Evolutionary conservation across 1,140 invertebrate genomes (phyloP).

Genomic region (Thaumetopoea pityocampa): DNA sequence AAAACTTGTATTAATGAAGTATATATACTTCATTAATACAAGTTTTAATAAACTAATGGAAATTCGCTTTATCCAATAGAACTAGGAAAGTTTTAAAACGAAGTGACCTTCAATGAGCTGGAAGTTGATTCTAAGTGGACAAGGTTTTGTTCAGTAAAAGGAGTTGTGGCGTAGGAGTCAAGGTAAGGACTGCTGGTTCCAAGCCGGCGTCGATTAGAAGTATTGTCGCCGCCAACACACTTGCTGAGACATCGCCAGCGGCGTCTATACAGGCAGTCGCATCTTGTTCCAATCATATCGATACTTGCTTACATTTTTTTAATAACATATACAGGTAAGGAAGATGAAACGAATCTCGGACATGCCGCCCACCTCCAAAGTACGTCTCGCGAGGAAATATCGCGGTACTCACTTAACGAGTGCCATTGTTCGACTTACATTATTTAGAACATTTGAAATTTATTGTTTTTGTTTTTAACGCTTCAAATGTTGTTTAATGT

Average conservation of each 20-base stretch:
- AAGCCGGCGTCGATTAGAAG: slow-evolving; percentile 45
- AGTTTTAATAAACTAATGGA: no score
- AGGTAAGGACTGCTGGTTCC: slow-evolving; percentile 70
- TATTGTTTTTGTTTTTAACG: no score
- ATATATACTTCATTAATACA: no score
- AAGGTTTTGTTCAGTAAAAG: slow-evolving; percentile 55
- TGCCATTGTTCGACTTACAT: no score
- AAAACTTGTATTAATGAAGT: no score
- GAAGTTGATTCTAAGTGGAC: slow-evolving; percentile 22
- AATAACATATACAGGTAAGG: slow-evolving; percentile 7
- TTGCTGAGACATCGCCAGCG: slow-evolving; percentile 29
- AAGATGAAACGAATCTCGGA: slow-evolving; percentile 11
- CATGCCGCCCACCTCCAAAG: slow-evolving; percentile 5
- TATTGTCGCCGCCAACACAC: slow-evolving; percentile 67
- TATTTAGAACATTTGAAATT: no score
- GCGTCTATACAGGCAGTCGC: slow-evolving; percentile 46
- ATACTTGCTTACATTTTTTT: slow-evolving; percentile 22
- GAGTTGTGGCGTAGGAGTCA: slow-evolving; percentile 65
- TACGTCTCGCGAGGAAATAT: neutral
- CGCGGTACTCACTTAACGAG: no score
- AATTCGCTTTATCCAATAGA: no score
- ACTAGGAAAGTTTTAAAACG: slow-evolving; percentile 1
- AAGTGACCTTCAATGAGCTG: slow-evolving; percentile 7
- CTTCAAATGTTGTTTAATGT: no score
- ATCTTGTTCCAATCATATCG: slow-evolving; percentile 24